These are phyloP conservation scores for Diplosoma virens DNA, from an alignment of 23 tunicate species.

Conservation along the genomic window DNA sequence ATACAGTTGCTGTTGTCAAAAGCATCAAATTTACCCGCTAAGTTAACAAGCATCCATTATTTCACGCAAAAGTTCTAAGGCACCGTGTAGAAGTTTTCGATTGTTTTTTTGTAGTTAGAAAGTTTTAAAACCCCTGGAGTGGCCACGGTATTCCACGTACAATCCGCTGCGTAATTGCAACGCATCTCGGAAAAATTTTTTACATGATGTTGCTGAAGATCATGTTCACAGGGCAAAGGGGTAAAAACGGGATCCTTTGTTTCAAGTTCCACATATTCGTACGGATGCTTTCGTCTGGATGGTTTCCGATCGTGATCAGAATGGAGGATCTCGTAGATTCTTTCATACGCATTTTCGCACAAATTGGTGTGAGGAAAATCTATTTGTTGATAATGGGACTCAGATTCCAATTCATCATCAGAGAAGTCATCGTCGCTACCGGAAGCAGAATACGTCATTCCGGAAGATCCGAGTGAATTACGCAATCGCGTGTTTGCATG, in stretches of 20 bases:
- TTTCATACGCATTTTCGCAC: not conserved
- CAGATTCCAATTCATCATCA: not conserved
- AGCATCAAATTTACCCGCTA: too few relatives aligned
- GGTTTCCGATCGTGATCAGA: too few relatives aligned
- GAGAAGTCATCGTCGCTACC: conserved; percentile 17
- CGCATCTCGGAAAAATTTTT: not conserved
- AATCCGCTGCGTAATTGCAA: not conserved
- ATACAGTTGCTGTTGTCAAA: too few relatives aligned
- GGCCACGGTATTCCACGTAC: conserved; percentile 31
- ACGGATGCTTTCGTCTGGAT: too few relatives aligned
- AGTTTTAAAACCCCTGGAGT: conserved; percentile 43
- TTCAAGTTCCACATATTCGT: too few relatives aligned
- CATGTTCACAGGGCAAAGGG: too few relatives aligned
- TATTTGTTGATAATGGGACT: conserved; percentile 19
- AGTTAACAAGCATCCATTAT: not conserved
- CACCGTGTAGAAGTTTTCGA: not conserved
- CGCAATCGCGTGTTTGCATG: not conserved
- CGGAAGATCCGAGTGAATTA: not conserved
- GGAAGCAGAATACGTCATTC: not conserved
- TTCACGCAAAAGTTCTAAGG: not conserved
- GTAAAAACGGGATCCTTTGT: too few relatives aligned
- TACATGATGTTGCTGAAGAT: too few relatives aligned
- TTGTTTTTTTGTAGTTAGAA: not conserved
- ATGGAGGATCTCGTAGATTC: not conserved
- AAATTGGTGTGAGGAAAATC: not conserved